phyloP scores from a whole-genome alignment of 23 tunicate species.

The Corella eumyota region DNA sequence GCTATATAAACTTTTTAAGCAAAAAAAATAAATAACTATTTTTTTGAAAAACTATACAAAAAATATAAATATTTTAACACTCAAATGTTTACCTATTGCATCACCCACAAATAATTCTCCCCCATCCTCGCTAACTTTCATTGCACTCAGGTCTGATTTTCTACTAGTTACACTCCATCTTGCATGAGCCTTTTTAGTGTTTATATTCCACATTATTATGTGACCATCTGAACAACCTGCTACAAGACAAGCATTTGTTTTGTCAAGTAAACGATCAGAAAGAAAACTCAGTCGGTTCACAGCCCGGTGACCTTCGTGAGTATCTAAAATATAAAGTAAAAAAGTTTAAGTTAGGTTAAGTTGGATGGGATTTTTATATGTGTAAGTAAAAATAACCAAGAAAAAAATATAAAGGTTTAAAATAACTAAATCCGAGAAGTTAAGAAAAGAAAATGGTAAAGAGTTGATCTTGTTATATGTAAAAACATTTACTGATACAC shows the following conservation, averaged over 20 bases:
- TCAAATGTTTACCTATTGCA: slow-evolving; percentile 46
- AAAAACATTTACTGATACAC: too few species aligned
- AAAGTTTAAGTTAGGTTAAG: too few species aligned
- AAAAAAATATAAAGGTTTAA: too few species aligned
- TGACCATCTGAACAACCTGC: slow-evolving; percentile 93
- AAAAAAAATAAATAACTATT: too few species aligned
- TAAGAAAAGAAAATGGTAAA: too few species aligned
- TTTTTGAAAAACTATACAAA: too few species aligned
- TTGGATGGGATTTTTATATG: too few species aligned
- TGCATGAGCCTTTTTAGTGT: slow-evolving; percentile 35
- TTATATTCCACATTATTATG: slow-evolving; percentile 55
- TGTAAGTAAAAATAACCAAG: too few species aligned
- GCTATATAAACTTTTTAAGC: too few species aligned
- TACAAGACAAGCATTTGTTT: slow-evolving; percentile 28
- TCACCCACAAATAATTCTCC: slow-evolving; percentile 41
- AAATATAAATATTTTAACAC: too few species aligned
- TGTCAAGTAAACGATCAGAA: slow-evolving; percentile 20
- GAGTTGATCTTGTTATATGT: too few species aligned
- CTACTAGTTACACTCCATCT: slow-evolving; percentile 31
- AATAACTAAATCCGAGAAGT: too few species aligned
- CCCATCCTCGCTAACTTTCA: slow-evolving; percentile 27
- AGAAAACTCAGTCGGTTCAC: slow-evolving; percentile 53
- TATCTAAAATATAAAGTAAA: not conserved
- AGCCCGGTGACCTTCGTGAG: slow-evolving; percentile 9
- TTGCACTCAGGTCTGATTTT: slow-evolving; percentile 19